Base-by-base conservation (phyloP, 2,113 vertebrate genomes). In the Xyliphius kryptos region DNA sequence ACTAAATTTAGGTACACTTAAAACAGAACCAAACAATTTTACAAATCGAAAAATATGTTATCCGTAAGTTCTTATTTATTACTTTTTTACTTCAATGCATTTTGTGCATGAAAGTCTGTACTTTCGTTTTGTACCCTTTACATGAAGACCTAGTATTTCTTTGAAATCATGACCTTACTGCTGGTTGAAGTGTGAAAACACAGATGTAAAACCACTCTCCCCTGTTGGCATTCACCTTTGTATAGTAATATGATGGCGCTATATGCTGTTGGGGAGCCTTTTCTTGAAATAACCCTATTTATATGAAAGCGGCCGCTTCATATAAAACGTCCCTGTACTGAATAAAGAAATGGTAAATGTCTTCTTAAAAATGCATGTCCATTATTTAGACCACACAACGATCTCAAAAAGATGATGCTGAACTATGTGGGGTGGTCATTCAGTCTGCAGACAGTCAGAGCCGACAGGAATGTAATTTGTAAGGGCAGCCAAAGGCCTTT, bases 161-260 rank as follows among this genome's bases (percentile, higher is more conserved):
- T 44, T 68, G 21, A 65, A 68, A 36, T 19, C 44, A 55, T 15
- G 21, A 22, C 32, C 17, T 51, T 12, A 52, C 16, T 38, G n/a
- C 9, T 14, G 51, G 70, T 26, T 9, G 3, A 48, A 21, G 71
- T 66, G 71, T 56, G 57, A 73, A 69, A 65, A 61, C 37, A 2
- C 51, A 61, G 12, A 32, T n/a, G 8, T 26, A 38, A 40, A 64
- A 64, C 64, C 54, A 40, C 49, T 41, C 5, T 1, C 12, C 10
- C 2, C 13, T 16, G 20, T 17, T 2, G 20, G 36, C 10, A 17
- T 2, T n/a, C 32, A 54, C 8, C n/a, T 46, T 2, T n/a, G 13
- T n/a, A 46, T 32, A n/a, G 26, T 22, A 6, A 32, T 32, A 15
- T 6, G 5, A 32, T 2, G 21, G 12, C 6, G 13, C 13, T 12